phyloP scores from a whole-genome alignment of 2,888 invertebrate species.

The Pycnomerus fuliginosus region DNA sequence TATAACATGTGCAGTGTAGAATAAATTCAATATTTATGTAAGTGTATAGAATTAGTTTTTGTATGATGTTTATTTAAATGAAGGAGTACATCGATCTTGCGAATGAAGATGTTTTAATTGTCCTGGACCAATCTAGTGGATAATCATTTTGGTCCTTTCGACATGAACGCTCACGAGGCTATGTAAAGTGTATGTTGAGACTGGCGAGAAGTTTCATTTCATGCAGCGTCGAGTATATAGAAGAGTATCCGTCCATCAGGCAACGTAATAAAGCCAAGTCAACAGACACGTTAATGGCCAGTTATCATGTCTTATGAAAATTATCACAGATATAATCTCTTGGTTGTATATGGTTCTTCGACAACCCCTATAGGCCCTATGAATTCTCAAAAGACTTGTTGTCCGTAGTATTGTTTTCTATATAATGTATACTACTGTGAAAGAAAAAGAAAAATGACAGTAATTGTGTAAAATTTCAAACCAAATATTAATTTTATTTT shows the following conservation, averaged over 20 bases:
- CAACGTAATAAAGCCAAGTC: slow-evolving; percentile 22
- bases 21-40: slow-evolving; percentile 43
- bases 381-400: neutral
- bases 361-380: too few species aligned
- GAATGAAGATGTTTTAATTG: slow-evolving; percentile 34
- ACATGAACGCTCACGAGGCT: slow-evolving; percentile 25
- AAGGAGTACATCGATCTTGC: slow-evolving; percentile 37
- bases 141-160: slow-evolving; percentile 24
- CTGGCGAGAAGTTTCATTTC: slow-evolving; percentile 27
- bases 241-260: slow-evolving; percentile 48
- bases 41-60: slow-evolving; percentile 47
- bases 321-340: too few species aligned
- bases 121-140: slow-evolving; percentile 44
- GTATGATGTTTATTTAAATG: slow-evolving; percentile 41
- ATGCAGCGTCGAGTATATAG: slow-evolving; percentile 34
- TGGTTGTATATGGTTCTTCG: too few species aligned
- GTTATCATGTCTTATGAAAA: slow-evolving; percentile 22
- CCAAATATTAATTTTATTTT: slow-evolving; percentile 20
- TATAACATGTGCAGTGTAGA: slow-evolving; percentile 41
- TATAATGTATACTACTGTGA: too few species aligned
- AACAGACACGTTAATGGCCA: slow-evolving; percentile 7
- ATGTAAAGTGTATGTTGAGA: slow-evolving; percentile 26
- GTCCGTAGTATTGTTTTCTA: slow-evolving; percentile 3
- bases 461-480: slow-evolving; percentile 9
- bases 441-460: too few species aligned